A percentile compares a stretch with the other conserved stretches of the same genome.
Evolutionary conservation across 2,113 vertebrate species (phyloP).

Genomic region (Falco punctatus): DNA sequence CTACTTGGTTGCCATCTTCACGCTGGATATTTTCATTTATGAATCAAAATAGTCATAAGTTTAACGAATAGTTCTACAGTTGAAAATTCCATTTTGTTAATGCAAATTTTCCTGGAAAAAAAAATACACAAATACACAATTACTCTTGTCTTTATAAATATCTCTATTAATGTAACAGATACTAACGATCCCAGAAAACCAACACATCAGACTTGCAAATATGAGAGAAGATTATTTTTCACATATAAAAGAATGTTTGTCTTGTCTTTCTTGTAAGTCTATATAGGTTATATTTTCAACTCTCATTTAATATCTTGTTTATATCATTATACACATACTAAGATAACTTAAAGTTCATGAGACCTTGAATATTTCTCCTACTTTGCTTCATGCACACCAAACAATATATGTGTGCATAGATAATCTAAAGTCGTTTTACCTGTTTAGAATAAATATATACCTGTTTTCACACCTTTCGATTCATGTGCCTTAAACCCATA

Average conservation of each 20-base stretch:
- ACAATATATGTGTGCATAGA: background rate
- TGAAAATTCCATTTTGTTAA: background rate
- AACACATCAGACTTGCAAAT: background rate
- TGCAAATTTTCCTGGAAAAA: background rate
- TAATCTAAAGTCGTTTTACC: background rate
- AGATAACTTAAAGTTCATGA: background rate
- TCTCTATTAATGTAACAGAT: background rate
- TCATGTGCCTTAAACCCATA: background rate
- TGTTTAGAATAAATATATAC: background rate
- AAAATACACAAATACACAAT: no score
- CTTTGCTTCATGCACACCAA: background rate
- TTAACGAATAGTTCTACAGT: background rate
- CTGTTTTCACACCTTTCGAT: background rate
- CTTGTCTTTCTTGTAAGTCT: background rate
- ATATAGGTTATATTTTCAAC: background rate
- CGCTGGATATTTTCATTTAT: background rate
- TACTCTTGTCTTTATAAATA: background rate
- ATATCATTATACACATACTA: background rate
- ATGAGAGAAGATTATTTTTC: background rate
- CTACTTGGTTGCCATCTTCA: background rate
- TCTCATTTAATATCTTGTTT: background rate
- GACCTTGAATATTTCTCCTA: background rate
- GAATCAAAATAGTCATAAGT: background rate
- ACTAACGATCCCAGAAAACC: background rate
- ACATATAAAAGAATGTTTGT: background rate